Conservation (phyloP, 2,797 vertebrate genomes). For the Adelosebastes latens region DNA sequence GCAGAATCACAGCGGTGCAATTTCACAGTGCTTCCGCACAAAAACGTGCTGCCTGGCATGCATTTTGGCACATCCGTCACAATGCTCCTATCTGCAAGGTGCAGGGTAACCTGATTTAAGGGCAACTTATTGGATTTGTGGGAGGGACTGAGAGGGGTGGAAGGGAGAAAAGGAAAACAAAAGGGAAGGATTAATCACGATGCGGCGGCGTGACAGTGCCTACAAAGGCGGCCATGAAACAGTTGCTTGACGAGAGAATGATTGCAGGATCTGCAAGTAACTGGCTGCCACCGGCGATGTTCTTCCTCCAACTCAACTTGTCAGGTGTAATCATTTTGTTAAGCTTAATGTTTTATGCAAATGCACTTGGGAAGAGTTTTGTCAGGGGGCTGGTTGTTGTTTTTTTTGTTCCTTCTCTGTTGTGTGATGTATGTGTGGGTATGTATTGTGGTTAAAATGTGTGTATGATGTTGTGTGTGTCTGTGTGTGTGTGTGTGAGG, state of each 20-base stretch:
- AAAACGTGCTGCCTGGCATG: constrained; percentile 79
- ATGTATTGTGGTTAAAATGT: constrained; percentile 64
- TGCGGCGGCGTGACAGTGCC: constrained; percentile 79
- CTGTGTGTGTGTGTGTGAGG: constrained; percentile 19
- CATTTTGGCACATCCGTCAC: constrained; percentile 83
- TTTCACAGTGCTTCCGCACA: constrained; percentile 80
- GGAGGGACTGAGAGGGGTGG: constrained; percentile 81
- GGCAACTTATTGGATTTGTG: constrained; percentile 87
- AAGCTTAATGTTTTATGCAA: constrained; percentile 89
- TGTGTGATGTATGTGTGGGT: constrained; percentile 67
- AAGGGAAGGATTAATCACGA: constrained; percentile 84
- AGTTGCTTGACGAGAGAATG: constrained; percentile 84
- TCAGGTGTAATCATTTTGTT: constrained; percentile 90
- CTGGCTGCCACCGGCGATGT: constrained; percentile 85
- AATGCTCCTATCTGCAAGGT: constrained; percentile 86
- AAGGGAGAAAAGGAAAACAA: constrained; percentile 82
- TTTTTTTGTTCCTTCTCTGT: constrained; percentile 55
- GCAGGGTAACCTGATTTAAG: constrained; percentile 88
- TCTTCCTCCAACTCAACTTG: constrained; percentile 86
- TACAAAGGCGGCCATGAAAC: constrained; percentile 83
- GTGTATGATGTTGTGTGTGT: constrained; percentile 41
- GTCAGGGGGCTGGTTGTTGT: constrained; percentile 73
- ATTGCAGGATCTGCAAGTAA: constrained; percentile 83
- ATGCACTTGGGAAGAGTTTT: constrained; percentile 84
- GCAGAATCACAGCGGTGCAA: constrained; percentile 82